These are phyloP conservation scores for Hirundo rustica DNA, from an alignment of 2,797 vertebrate species.

Conservation along the genomic window DNA sequence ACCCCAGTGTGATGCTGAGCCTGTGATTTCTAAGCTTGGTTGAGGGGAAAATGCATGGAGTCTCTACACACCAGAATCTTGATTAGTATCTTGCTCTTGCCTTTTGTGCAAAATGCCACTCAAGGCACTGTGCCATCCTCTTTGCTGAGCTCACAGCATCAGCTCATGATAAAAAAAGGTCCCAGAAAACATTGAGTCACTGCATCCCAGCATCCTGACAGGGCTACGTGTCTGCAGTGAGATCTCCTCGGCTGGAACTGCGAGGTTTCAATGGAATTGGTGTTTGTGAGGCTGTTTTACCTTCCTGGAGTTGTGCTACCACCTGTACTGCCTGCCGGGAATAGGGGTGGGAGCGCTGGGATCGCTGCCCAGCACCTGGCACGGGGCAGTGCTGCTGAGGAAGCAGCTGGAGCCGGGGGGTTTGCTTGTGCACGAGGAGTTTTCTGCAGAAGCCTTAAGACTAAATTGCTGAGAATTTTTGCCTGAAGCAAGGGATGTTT, in stretches of 20 bases:
- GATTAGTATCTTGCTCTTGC: neutral
- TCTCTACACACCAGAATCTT: neutral
- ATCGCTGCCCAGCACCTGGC: constrained; percentile 47
- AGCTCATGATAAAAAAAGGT: neutral
- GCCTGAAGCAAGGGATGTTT: constrained; percentile 87
- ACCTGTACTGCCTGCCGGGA: neutral
- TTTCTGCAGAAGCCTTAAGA: constrained; percentile 28
- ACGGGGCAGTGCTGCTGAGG: constrained; percentile 35
- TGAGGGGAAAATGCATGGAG: neutral
- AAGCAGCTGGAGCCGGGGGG: constrained; percentile 28
- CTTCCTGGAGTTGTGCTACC: neutral
- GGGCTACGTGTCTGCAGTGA: neutral
- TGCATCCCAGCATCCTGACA: neutral
- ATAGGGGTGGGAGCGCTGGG: neutral
- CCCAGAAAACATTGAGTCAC: neutral
- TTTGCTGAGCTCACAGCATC: constrained; percentile 23
- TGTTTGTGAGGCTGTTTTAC: neutral
- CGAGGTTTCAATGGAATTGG: neutral
- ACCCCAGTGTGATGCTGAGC: neutral
- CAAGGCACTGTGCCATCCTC: neutral
- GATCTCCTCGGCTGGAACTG: neutral
- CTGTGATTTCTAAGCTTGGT: neutral
- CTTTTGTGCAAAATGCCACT: constrained; percentile 2
- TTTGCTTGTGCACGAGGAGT: constrained; percentile 15
- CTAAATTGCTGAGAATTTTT: constrained; percentile 78